Percentiles rank a stretch among this genome's conserved stretches.
Evolutionary conservation across 2,888 invertebrate species (phyloP).

Genomic region (Eupsilia transversa): DNA sequence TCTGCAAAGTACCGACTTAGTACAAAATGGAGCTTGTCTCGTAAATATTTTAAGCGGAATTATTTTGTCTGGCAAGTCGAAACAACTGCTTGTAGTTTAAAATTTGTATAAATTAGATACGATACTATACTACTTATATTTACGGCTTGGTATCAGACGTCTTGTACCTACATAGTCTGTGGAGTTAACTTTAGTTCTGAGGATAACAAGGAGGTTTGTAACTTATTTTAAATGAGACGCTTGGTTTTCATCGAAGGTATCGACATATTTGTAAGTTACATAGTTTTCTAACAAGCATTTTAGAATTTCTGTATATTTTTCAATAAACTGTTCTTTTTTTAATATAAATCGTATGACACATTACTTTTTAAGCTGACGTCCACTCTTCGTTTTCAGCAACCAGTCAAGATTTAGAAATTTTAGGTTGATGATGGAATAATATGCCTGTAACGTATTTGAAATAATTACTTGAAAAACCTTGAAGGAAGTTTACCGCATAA

Average conservation of each 20-base stretch:
- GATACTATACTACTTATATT: constrained; percentile 37
- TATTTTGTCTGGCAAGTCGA: constrained; percentile 57
- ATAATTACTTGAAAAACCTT: no score
- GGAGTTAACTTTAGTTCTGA: constrained; percentile 4
- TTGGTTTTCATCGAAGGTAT: constrained; percentile 14
- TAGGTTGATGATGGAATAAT: neutral
- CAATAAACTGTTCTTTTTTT: neutral
- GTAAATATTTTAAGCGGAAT: constrained; percentile 64
- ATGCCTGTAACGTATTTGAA: neutral
- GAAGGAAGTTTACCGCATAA: neutral
- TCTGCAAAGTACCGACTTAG: constrained; percentile 39
- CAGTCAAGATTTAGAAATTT: neutral
- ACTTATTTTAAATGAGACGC: constrained; percentile 30
- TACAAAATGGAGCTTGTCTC: constrained; percentile 50
- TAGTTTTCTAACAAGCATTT: constrained; percentile 9
- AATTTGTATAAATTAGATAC: constrained; percentile 58
- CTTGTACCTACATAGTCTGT: constrained; percentile 11
- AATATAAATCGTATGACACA: no score
- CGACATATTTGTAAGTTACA: constrained; percentile 2
- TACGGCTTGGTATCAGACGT: constrained; percentile 35
- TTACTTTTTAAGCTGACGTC: neutral
- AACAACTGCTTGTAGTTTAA: constrained; percentile 49
- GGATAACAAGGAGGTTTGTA: constrained; percentile 14
- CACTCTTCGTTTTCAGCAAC: neutral
- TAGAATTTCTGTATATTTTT: neutral